Evolutionary conservation across 2,113 vertebrate genomes (phyloP), one percentile per base, ranked within the genome.

Genomic region (Microtus richardsoni): DNA sequence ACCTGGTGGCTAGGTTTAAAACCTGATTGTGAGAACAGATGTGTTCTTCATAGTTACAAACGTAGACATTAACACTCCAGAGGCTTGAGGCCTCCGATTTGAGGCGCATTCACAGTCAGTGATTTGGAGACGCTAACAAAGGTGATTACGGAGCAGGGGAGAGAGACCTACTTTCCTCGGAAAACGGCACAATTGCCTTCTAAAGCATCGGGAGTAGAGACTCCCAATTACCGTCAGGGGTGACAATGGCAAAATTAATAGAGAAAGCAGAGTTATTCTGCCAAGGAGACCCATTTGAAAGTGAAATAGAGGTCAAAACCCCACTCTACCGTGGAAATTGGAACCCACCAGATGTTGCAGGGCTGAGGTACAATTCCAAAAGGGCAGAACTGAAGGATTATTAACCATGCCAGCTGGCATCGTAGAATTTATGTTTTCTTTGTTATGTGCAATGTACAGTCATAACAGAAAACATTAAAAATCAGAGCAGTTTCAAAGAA

Each of bases 281-380:
- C 93, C 89, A 0, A 91, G n/a, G 44, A 95, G 94, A 92, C 80
- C n/a, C 97, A 98, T 97, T 87, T 98, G 84, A 77, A 92, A 97
- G 95, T 97, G 97, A 98, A 98, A 98, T 91, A 94, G 97, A 98
- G 98, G 98, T 97, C 96, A 97, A 96, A 97, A 82, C 89, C 85
- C 95, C 93, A 68, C 92, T 91, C 94, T 87, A 91, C 91, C 84
- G 92, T 7, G 95, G 95, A 98, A 98, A 98, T 98, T 97, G 92
- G 96, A 98, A 97, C 86, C 91, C 10, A 9, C 98, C 98, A 99
- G 98, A 98, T 98, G 98, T 98, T 98, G 83, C 88, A 39, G 66
- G 74, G 96, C 94, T 94, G 89, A 89, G 70, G 54, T 82, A 89
- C 47, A 89, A 97, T 97, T 98, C 97, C 98, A 84, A 77, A 52